Evolutionary conservation across 2,113 vertebrate species (phyloP), one percentile per base, ranked within the genome.

Genomic region (Delphinapterus leucas): DNA sequence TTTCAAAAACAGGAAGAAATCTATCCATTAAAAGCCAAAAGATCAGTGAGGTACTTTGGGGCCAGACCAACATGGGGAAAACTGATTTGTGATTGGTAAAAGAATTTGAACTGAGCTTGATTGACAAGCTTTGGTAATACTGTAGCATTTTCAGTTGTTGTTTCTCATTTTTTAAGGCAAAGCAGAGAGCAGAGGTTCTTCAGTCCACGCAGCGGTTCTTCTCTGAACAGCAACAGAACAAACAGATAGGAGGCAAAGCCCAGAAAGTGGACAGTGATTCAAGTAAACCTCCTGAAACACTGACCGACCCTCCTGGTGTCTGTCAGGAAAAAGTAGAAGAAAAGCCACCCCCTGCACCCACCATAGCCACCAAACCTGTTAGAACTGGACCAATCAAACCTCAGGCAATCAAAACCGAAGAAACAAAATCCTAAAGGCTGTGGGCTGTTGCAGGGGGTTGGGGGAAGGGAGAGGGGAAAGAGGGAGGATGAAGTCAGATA

Each of bases 171-270:
- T 96, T 98, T 95, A 97, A 99, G 99, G 99, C 99, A 95, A 99
- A 99, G 98, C 99, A 99, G 98, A 99, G 99, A 98, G 99, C 99
- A 93, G 99, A 99, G 98, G 99, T 99, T 95, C 99, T 99, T 89
- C 99, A 99, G 98, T 99, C 99, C 90, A 99, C 99, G 73, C 99
- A 99, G 81, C 99, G 99, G 96, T 99, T 99, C 99, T 99, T 99
- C 98, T 99, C 99, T 53, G 99, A 99, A 97, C 99, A 99, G 91
- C 99, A 99, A 93, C 99, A 99, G 97, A 99, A 98, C 98, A 99
- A 99, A 98, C 98, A 99, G 73, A 98, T 99, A 96, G 99, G 99
- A 97, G 99, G 98, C 98, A 99, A 99, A 98, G 96, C 98, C 0
- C 98, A 98, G 47, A 99, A 99, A 63, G 98, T 98, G 70, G 99